These are phyloP conservation scores for Malurus elegans DNA, from an alignment of 2,113 vertebrate species.

Conservation along the genomic window DNA sequence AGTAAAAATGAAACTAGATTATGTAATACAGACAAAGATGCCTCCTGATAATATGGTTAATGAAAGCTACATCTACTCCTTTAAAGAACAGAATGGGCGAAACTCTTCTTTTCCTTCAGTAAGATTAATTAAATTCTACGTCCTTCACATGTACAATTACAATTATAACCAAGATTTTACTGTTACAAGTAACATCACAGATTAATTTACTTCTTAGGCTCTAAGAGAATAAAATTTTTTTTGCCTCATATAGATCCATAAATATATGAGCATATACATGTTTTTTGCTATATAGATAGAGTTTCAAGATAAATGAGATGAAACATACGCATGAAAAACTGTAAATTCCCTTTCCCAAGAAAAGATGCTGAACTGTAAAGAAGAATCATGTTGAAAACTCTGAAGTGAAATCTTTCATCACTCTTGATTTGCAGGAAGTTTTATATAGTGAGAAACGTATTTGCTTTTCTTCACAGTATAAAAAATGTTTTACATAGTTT, in stretches of 20 bases:
- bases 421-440: neutral
- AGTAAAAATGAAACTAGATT: neutral
- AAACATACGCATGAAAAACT: neutral
- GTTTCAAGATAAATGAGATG: neutral
- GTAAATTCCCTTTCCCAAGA: neutral
- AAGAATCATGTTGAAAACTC: neutral
- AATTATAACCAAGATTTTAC: neutral
- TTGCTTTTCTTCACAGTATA: neutral
- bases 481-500: too few relatives aligned
- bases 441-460: neutral
- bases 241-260: neutral
- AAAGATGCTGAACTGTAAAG: neutral
- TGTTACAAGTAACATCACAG: neutral
- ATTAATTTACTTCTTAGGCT: neutral
- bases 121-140: neutral
- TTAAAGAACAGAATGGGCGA: fast-evolving
- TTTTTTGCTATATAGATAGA: neutral
- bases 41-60: neutral
- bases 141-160: neutral
- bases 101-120: neutral
- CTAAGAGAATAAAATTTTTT: neutral
- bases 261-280: fast-evolving
- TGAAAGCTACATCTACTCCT: neutral
- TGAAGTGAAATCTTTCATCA: neutral
- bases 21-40: neutral